A percentile compares a stretch with the other conserved stretches of the same genome.
Conservation (phyloP, 1,140 invertebrate species). For the Lepidurus couesii region DNA sequence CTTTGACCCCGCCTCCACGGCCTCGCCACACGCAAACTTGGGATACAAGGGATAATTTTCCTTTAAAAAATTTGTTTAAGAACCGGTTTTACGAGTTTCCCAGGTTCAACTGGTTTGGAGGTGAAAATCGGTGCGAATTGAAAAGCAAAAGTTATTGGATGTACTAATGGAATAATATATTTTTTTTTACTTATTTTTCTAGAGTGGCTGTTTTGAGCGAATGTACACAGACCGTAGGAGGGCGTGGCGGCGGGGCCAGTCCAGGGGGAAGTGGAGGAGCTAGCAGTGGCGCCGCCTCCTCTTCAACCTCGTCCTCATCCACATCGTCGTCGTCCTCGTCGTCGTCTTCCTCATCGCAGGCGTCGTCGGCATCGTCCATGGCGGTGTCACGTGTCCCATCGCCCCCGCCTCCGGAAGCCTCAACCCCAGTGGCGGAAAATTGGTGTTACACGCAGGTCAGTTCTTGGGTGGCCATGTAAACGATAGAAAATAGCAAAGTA, state of each 20-base stretch:
- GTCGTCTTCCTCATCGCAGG: neutral
- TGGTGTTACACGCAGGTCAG: conserved; percentile 93
- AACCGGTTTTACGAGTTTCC: too few species aligned
- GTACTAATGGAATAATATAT: neutral
- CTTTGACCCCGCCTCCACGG: neutral
- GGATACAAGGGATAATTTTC: neutral
- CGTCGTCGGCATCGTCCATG: conserved; percentile 49
- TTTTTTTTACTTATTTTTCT: conserved; percentile 37
- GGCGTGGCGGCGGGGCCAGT: conserved; percentile 26
- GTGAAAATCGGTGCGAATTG: too few species aligned
- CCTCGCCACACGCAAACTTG: neutral
- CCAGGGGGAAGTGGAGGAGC: conserved; percentile 27
- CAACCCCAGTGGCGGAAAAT: conserved; percentile 88
- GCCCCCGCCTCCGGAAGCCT: conserved; percentile 81
- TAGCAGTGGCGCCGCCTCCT: conserved; percentile 27
- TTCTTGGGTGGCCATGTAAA: conserved; percentile 27
- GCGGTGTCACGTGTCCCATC: conserved; percentile 78
- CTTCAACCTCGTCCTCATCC: conserved; percentile 26
- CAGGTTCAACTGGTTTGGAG: too few species aligned
- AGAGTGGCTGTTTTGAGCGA: conserved; percentile 77
- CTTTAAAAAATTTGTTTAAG: neutral
- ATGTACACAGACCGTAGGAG: conserved; percentile 58
- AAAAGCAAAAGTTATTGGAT: too few species aligned
- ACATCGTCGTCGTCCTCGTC: conserved; percentile 20
- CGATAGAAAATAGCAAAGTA: too few species aligned